Conservation (phyloP, 1,140 invertebrate genomes). For the Brachionus rubens region DNA sequence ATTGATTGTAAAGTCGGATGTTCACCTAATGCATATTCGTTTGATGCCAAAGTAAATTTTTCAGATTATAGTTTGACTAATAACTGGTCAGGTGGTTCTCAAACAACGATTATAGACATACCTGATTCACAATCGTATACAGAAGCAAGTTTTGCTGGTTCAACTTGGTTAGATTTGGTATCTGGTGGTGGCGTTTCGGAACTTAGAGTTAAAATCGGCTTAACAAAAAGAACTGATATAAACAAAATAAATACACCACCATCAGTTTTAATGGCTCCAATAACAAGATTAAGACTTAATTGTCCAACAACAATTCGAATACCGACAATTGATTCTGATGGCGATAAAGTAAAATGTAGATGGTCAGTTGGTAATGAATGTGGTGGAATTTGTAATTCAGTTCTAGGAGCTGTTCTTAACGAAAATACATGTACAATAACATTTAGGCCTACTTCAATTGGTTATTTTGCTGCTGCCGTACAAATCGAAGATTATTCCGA, state of each 20-base stretch:
- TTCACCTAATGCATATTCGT: background rate
- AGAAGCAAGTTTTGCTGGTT: background rate
- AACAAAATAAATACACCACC: background rate
- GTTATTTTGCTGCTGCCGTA: constrained; percentile 2
- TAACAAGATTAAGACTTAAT: background rate
- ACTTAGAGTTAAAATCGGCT: background rate
- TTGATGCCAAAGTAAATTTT: background rate
- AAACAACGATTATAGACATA: background rate
- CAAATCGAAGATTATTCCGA: constrained; percentile 1
- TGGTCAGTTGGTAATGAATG: background rate
- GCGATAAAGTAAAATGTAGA: background rate
- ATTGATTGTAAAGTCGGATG: background rate
- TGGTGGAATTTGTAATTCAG: background rate
- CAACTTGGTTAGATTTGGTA: background rate
- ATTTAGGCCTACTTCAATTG: background rate
- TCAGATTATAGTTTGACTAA: background rate
- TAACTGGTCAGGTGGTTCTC: background rate
- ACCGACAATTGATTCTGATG: background rate
- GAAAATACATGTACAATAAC: background rate
- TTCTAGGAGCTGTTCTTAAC: background rate
- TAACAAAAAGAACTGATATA: background rate
- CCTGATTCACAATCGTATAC: background rate
- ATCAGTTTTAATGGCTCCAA: background rate
- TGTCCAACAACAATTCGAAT: background rate
- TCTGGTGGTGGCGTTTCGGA: background rate